Percentiles rank a stretch among this genome's conserved stretches.
phyloP scores from a whole-genome alignment of 2,113 vertebrate genomes.

The Brachirus orientalis region DNA sequence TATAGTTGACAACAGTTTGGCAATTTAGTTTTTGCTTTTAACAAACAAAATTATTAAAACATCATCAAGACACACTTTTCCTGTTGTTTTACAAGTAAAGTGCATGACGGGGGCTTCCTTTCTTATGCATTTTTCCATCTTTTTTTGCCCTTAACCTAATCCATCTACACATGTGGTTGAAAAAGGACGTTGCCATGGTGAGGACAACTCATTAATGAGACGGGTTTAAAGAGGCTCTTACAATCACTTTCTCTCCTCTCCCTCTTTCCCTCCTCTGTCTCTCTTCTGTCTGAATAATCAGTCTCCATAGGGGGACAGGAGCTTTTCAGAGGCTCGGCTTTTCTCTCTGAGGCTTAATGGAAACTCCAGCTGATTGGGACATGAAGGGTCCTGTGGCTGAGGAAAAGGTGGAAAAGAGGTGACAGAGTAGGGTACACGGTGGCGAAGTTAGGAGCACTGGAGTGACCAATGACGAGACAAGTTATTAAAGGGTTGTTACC shows the following conservation, averaged over 20 bases:
- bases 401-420: slow-evolving; percentile 3
- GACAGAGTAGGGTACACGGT: background rate
- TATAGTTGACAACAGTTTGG: slow-evolving; percentile 7
- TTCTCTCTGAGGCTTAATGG: slow-evolving; percentile 63
- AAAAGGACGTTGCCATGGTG: slow-evolving; percentile 68
- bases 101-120: background rate
- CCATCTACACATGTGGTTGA: slow-evolving; percentile 28
- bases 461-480: background rate
- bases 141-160: slow-evolving; percentile 37
- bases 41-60: slow-evolving; percentile 3
- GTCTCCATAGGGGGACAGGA: slow-evolving; percentile 60
- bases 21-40: slow-evolving; percentile 13
- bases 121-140: slow-evolving; percentile 4
- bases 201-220: slow-evolving; percentile 65
- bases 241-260: slow-evolving; percentile 66
- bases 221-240: slow-evolving; percentile 69
- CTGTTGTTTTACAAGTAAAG: slow-evolving; percentile 23
- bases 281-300: slow-evolving; percentile 49
- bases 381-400: slow-evolving; percentile 48
- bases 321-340: slow-evolving; percentile 61
- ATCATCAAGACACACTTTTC: background rate
- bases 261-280: slow-evolving; percentile 13
- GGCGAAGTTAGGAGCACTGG: background rate
- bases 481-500: background rate
- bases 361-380: slow-evolving; percentile 65